phyloP scores from a whole-genome alignment of 2,797 vertebrate genomes.

The Parambassis ranga region DNA sequence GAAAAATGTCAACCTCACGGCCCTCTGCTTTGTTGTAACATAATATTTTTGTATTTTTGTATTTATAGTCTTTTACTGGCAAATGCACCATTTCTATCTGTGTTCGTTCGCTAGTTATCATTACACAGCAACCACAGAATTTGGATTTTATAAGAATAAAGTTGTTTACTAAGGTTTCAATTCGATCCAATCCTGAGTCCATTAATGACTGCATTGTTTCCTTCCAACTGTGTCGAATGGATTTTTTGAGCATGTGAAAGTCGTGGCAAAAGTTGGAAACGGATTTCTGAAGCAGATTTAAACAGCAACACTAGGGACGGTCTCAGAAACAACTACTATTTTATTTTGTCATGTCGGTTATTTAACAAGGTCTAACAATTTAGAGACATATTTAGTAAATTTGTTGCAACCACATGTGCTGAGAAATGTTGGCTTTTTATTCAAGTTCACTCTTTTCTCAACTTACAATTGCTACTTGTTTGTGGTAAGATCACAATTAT shows the following conservation, averaged over 20 bases:
- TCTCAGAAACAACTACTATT: not conserved
- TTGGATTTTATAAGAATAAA: slow-evolving; percentile 56
- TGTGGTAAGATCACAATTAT: too few relatives aligned
- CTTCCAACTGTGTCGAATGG: not conserved
- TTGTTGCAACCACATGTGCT: too few relatives aligned
- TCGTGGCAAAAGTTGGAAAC: slow-evolving; percentile 8
- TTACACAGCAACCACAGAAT: not conserved
- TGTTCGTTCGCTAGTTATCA: slow-evolving; percentile 2
- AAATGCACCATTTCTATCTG: slow-evolving; percentile 15
- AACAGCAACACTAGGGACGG: not conserved
- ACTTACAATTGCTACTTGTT: too few relatives aligned
- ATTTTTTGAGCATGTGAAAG: slow-evolving; percentile 11
- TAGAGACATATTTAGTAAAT: too few relatives aligned
- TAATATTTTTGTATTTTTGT: not conserved
- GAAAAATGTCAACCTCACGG: not conserved
- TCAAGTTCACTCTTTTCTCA: too few relatives aligned
- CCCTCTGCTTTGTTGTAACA: too few relatives aligned
- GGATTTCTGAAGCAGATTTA: slow-evolving; percentile 12
- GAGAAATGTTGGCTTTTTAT: too few relatives aligned
- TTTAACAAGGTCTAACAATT: too few relatives aligned
- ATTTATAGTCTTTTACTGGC: slow-evolving; percentile 35
- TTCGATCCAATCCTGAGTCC: not conserved
- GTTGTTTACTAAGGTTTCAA: slow-evolving; percentile 26
- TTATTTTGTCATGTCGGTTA: not conserved
- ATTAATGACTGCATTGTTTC: slow-evolving; percentile 18